These are phyloP conservation scores for Vulpes lagopus DNA, from an alignment of 2,113 vertebrate species.

Conservation along the genomic window DNA sequence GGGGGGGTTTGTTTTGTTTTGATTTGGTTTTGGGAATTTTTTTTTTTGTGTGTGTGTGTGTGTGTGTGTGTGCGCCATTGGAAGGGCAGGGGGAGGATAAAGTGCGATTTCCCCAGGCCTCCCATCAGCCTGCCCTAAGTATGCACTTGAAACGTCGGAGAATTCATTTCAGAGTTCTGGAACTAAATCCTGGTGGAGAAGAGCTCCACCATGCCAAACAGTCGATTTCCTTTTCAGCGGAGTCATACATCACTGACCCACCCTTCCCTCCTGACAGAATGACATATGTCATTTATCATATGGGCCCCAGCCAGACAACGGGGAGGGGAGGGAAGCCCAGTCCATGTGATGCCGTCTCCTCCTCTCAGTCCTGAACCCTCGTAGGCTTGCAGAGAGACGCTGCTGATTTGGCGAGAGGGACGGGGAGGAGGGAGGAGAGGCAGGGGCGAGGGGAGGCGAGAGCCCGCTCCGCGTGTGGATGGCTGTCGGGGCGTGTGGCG, in stretches of 20 bases:
- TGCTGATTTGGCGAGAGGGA: conserved; percentile 65
- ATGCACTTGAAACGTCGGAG: conserved; percentile 92
- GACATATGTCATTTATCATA: conserved; percentile 99
- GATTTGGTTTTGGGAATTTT: neutral
- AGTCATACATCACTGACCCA: conserved; percentile 98
- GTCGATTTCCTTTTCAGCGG: conserved; percentile 98
- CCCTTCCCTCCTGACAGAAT: conserved; percentile 98
- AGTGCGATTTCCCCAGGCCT: conserved; percentile 83
- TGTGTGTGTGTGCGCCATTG: conserved; percentile 23
- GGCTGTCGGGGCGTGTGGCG: conserved; percentile 50
- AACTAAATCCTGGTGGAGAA: conserved; percentile 90
- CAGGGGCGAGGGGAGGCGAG: conserved; percentile 26
- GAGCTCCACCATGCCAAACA: conserved; percentile 95
- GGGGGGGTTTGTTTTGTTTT: no score
- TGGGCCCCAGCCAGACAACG: conserved; percentile 91
- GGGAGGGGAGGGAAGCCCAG: conserved; percentile 84
- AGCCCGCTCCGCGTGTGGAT: conserved; percentile 4
- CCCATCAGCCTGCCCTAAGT: conserved; percentile 87
- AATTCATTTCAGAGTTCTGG: conserved; percentile 94
- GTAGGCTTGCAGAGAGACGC: conserved; percentile 64
- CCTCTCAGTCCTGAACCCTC: conserved; percentile 82
- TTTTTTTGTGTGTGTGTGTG: neutral
- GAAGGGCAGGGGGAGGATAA: conserved; percentile 86
- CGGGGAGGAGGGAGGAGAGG: neutral
- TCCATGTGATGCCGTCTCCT: conserved; percentile 81